Evolutionary conservation across 1,140 invertebrate species (phyloP), one percentile per base, ranked within the genome.

Genomic region (Brachionus rotundiformis): DNA sequence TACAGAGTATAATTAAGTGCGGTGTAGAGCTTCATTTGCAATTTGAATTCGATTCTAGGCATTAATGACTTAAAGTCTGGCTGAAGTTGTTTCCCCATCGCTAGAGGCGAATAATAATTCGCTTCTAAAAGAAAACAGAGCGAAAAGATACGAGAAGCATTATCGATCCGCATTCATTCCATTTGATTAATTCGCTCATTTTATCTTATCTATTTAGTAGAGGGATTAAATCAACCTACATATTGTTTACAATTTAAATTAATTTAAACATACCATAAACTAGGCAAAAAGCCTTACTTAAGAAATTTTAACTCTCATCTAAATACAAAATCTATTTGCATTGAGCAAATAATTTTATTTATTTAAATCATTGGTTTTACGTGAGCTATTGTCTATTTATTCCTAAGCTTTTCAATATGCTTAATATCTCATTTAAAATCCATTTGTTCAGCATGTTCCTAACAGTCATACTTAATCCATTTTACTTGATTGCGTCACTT

Each of bases 191-290:
- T 13, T 54, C 23, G n/a, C 13, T 54, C 23, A 54, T 54, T 33
- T 63, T 63, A 63, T 63, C 61, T 63, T 63, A 29, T 29, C 61
- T 63, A 63, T 63, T 29, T 63, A 29, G 16, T 3, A 33, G 29
- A 63, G 61, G 61, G 61, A 63, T 63, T 63, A 63, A 63, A 63
- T 63, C 61, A 63, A 63, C 61, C 61, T 63, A 63, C 61, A 63
- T 63, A 63, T 63, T 63, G 61, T 63, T 63, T 63, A 63, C 61
- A 33, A 63, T 29, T 63, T 63, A 29, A 63, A 63, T 63, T 63
- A 63, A 63, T 63, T 63, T 63, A 63, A 63, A 63, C 61, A 63
- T 63, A 63, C 61, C 61, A 63, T 63, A 63, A 63, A 63, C 61
- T 63, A 63, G n/a, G 29, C 25, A 27, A 63, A 63, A 63, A 63